Evolutionary conservation across 1,140 invertebrate species (phyloP), one percentile per base, ranked within the genome.

Genomic region (Oncopodura yosiiana): DNA sequence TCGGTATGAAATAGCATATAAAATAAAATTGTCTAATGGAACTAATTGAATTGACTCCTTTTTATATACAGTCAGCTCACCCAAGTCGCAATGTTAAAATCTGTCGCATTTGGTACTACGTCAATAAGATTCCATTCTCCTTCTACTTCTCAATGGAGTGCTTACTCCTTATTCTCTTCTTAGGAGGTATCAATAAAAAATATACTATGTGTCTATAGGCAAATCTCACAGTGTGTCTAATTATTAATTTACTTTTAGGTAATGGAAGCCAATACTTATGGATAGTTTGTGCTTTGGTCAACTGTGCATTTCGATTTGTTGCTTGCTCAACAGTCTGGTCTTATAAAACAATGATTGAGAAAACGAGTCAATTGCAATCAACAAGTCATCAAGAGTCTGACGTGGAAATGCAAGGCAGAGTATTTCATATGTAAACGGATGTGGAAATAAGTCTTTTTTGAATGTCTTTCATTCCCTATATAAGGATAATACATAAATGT

Each of bases 201-300:
- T n/a, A n/a, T n/a, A n/a, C n/a, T n/a, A n/a, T n/a, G n/a, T n/a
- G n/a, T n/a, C n/a, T n/a, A n/a, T n/a, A n/a, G n/a, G n/a, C n/a
- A n/a, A n/a, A n/a, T n/a, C n/a, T n/a, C n/a, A n/a, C n/a, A n/a
- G n/a, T n/a, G n/a, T n/a, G n/a, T n/a, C n/a, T n/a, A n/a, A n/a
- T n/a, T n/a, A n/a, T n/a, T n/a, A n/a, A n/a, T n/a, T n/a, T n/a
- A n/a, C n/a, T n/a, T n/a, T n/a, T n/a, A n/a, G n/a, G n/a, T 21
- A 49, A 49, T 49, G 46, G 46, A 49, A 49, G 46, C 27, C 46
- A 49, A 26, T 49, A 49, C 19, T 38, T 49, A 9, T 49, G 46
- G 46, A 49, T 49, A 23, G 26, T 49, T 38, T 49, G 46, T 14
- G 46, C 32, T 1, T 19, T 49, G 14, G 46, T 49, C 0, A 49